These are phyloP conservation scores for Proisotoma minuta DNA, from an alignment of 2,888 invertebrate genomes.

Conservation along the genomic window DNA sequence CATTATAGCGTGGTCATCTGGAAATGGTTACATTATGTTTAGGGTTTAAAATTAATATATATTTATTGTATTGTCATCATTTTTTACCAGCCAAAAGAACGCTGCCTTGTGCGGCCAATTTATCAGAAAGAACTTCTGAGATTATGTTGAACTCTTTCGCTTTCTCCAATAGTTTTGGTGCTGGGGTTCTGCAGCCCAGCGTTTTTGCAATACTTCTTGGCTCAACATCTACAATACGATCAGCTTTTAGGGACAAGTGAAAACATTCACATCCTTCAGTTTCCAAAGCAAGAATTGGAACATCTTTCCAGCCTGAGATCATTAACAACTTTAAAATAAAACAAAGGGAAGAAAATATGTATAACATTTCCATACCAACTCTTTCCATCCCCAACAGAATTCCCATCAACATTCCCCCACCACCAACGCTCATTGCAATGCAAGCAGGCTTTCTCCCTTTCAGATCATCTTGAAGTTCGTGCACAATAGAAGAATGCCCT, in stretches of 20 bases:
- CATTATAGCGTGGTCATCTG: conserved; percentile 54
- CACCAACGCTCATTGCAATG: conserved; percentile 54
- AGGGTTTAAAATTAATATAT: neutral
- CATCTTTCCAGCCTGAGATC: conserved; percentile 48
- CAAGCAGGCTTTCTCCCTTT: conserved; percentile 50
- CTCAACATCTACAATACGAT: conserved; percentile 50
- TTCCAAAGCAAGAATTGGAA: conserved; percentile 55
- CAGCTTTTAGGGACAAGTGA: conserved; percentile 51
- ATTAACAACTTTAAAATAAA: too few species aligned
- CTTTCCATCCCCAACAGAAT: conserved; percentile 49
- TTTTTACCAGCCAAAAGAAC: conserved; percentile 51
- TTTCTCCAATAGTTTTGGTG: conserved; percentile 49
- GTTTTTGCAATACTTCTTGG: conserved; percentile 52
- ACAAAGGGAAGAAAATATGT: too few species aligned
- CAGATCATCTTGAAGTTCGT: conserved; percentile 52
- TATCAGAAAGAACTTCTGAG: conserved; percentile 52
- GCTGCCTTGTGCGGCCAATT: conserved; percentile 52
- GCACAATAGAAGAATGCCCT: conserved; percentile 52
- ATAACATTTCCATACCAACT: conserved; percentile 43
- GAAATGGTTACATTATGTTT: conserved; percentile 3
- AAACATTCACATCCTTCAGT: conserved; percentile 54
- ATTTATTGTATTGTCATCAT: conserved; percentile 13
- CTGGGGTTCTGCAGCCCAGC: conserved; percentile 52
- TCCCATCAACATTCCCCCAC: conserved; percentile 54
- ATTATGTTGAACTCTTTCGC: conserved; percentile 49